These are phyloP conservation scores for Holotrichia oblita DNA, from an alignment of 1,140 invertebrate species.

Conservation along the genomic window DNA sequence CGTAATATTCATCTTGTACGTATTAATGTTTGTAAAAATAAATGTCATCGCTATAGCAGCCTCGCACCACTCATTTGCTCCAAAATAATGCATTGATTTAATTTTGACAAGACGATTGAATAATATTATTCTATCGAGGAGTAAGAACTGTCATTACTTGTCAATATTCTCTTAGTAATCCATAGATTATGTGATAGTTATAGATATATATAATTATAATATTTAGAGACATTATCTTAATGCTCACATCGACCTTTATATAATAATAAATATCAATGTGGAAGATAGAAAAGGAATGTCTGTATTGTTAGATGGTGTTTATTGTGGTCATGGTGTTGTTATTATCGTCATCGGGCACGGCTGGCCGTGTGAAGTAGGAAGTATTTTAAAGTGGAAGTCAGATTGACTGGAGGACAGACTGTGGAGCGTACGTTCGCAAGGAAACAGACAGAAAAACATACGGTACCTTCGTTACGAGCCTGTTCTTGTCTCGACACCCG, in stretches of 20 bases:
- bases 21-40: no score
- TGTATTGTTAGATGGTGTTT: slow-evolving; percentile 5
- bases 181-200: no score
- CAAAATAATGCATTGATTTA: no score
- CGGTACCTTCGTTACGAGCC: neutral
- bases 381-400: slow-evolving; percentile 1
- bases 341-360: neutral
- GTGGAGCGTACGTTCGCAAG: neutral
- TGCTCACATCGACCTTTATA: neutral
- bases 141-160: no score
- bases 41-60: no score
- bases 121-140: no score
- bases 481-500: neutral
- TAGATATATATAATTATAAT: no score
- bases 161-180: no score
- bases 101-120: no score
- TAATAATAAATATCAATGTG: neutral
- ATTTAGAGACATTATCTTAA: no score
- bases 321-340: neutral
- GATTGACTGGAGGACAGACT: slow-evolving; percentile 1
- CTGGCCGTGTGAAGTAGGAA: neutral
- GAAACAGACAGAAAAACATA: neutral
- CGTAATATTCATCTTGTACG: no score
- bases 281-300: neutral
- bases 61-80: no score